Base-by-base conservation (phyloP, 1,140 invertebrate genomes). In the Leptonema lineaticorne region DNA sequence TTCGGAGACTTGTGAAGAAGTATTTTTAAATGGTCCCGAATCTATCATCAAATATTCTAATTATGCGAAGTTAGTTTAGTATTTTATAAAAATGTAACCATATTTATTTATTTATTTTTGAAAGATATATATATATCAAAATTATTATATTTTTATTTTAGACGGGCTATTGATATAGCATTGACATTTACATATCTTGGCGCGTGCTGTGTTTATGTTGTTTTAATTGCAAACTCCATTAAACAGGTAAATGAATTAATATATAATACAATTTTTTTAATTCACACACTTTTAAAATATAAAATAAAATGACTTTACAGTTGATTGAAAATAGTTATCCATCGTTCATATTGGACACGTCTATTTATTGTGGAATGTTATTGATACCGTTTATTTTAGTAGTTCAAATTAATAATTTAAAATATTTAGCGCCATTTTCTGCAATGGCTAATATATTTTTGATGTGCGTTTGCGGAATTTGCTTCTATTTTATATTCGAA, bases 401-500 rank as follows among this genome's bases (percentile, higher is more conserved):
- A 26, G 87, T 86, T 1, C 87, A 89, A 74, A 85, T 90, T 33
- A 82, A 87, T 60, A 85, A 88, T 67, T 79, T 93, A 0, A 91
- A 90, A 72, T 88, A 86, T 71, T 75, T 93, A 65, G 89, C 91
- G 11, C 90, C 90, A 1, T 90, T 92, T 75, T 92, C 91, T 0
- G 83, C 86, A 4, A 77, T 89, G 33, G 90, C 90, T 6, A 92
- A 92, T 56, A 66, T 86, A 1, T 85, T 87, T 30, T 86, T 92
- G 73, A 80, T 91, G 4, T 74, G 86, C 2, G 88, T 88, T 6
- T 89, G 92, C 64, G 78, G 76, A 0, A 88, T 92, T n/a, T 90
- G 88, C 0, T 77, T 91, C 4, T 92, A 91, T 73, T 92, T 89
- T 74, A 86, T 91, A 71, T 89, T 90, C 74, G 78, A 72, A 5